Evolutionary conservation across 2,797 vertebrate species (phyloP).

Genomic region (Poeciliopsis turneri): DNA sequence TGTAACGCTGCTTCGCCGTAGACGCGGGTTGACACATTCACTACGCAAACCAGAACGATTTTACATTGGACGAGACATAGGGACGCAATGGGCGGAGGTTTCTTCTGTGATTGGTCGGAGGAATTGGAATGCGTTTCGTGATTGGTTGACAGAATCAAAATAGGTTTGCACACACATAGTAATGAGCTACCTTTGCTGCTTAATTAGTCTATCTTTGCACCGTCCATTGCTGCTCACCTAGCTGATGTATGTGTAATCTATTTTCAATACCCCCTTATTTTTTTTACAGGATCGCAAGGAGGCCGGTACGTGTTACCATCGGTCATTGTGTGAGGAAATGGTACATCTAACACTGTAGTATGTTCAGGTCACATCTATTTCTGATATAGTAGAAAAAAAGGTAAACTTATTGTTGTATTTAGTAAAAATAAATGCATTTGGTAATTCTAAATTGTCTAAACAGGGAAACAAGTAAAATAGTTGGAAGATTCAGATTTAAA

Average conservation of each 20-base stretch:
- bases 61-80: slow-evolving; percentile 15
- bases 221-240: not conserved
- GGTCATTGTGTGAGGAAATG: not conserved
- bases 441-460: not conserved
- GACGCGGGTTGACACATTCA: slow-evolving; percentile 77
- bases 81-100: slow-evolving; percentile 4
- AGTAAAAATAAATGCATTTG: not conserved
- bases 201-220: not conserved
- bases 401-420: not conserved
- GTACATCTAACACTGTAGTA: not conserved
- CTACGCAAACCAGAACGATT: slow-evolving; percentile 42
- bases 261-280: not conserved
- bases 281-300: not conserved
- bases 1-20: slow-evolving; percentile 58
- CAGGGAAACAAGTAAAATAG: not conserved
- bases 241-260: not conserved
- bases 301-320: not conserved
- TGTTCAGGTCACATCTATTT: not conserved
- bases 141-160: slow-evolving; percentile 9
- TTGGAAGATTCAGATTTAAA: not conserved
- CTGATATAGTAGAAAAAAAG: not conserved
- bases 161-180: not conserved
- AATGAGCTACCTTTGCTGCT: not conserved
- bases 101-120: slow-evolving; percentile 7
- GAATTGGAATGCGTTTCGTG: not conserved